Percentiles rank a stretch among this genome's conserved stretches.
Conservation (phyloP, 2,797 vertebrate species). For the Triplophysa bombifrons region DNA sequence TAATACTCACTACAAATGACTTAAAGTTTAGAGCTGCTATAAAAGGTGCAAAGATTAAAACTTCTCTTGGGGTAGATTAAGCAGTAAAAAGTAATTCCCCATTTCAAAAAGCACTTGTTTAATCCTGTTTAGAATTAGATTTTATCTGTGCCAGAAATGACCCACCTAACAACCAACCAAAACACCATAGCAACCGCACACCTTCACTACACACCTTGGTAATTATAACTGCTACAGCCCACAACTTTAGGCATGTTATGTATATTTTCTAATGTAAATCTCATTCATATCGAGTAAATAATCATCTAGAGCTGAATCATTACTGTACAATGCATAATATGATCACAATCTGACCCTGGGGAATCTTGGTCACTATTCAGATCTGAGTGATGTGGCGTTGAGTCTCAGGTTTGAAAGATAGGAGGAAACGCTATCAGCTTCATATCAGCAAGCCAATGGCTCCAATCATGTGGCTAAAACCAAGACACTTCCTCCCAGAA, state of each 20-base stretch:
- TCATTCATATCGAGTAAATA: not conserved
- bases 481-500: constrained; percentile 61
- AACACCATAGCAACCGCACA: too few species aligned
- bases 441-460: not conserved
- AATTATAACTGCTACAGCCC: too few species aligned
- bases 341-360: not conserved
- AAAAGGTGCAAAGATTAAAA: constrained; percentile 19
- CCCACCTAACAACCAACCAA: too few species aligned
- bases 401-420: not conserved
- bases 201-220: too few species aligned
- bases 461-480: constrained; percentile 58
- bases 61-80: not conserved
- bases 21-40: not conserved
- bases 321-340: not conserved
- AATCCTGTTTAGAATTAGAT: not conserved
- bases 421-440: not conserved
- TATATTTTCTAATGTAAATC: not conserved
- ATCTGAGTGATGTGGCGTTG: not conserved
- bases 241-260: not conserved
- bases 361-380: not conserved
- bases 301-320: not conserved
- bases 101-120: not conserved
- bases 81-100: not conserved
- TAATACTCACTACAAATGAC: constrained; percentile 11
- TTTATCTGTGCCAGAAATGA: not conserved